phyloP scores from a whole-genome alignment of 2,888 invertebrate species.

The Pristionchus maxplancki region DNA sequence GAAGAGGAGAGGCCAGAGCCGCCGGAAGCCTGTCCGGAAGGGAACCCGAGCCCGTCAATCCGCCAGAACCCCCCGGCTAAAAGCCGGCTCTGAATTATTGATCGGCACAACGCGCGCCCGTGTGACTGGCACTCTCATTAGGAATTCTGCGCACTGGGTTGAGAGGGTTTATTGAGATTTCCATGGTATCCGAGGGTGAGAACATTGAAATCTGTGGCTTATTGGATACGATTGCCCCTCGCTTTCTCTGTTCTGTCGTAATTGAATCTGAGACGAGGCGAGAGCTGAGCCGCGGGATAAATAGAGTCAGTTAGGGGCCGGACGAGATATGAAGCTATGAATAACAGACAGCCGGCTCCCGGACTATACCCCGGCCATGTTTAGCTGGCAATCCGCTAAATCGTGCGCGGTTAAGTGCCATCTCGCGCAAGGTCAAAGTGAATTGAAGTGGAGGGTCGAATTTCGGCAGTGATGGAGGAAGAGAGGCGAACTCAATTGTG shows the following conservation, averaged over 20 bases:
- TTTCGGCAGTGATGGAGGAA: neutral
- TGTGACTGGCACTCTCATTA: neutral
- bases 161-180: neutral
- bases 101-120: neutral
- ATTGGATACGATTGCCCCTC: neutral
- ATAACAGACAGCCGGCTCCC: neutral
- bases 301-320: slow-evolving; percentile 28
- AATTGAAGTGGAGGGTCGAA: slow-evolving; percentile 35
- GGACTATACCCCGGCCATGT: neutral
- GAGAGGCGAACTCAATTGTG: slow-evolving; percentile 11
- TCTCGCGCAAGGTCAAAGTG: slow-evolving; percentile 19
- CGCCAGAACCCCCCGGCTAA: neutral
- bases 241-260: slow-evolving; percentile 9
- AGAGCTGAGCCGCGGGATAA: slow-evolving; percentile 24
- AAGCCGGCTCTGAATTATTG: slow-evolving; percentile 42
- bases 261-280: slow-evolving; percentile 3
- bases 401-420: neutral
- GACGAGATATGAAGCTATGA: neutral
- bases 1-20: neutral
- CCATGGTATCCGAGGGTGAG: neutral
- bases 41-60: slow-evolving; percentile 29
- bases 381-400: neutral
- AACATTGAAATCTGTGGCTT: neutral
- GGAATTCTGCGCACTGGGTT: neutral
- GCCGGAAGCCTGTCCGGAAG: neutral